Conservation (phyloP, 1,140 invertebrate species). For the Achroia grisella region DNA sequence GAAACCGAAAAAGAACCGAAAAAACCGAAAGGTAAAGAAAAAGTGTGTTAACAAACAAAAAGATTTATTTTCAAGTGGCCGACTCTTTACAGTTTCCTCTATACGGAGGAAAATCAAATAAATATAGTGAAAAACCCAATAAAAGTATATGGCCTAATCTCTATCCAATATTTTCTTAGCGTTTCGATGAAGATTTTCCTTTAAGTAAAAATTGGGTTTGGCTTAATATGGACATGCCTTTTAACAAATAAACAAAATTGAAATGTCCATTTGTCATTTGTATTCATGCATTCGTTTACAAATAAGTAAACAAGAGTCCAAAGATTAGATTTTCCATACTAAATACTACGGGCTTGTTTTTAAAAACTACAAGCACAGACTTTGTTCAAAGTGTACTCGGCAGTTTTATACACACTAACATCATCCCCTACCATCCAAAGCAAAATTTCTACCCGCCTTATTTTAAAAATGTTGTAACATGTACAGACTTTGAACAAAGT, state of each 20-base stretch:
- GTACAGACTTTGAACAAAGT: too few species aligned
- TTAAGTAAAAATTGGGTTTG: conserved; percentile 16
- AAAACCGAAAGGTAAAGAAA: conserved; percentile 15
- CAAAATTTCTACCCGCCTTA: too few species aligned
- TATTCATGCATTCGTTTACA: too few species aligned
- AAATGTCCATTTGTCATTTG: too few species aligned
- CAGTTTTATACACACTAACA: too few species aligned
- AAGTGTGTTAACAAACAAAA: conserved; percentile 68
- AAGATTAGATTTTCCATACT: too few species aligned
- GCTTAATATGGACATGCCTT: conserved; percentile 19
- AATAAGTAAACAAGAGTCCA: too few species aligned
- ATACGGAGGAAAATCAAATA: conserved; percentile 52
- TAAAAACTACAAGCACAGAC: too few species aligned
- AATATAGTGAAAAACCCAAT: conserved; percentile 65
- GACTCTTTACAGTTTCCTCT: conserved; percentile 41
- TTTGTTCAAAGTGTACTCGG: too few species aligned
- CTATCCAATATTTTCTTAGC: conserved; percentile 70
- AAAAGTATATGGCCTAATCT: conserved; percentile 70
- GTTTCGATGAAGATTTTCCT: conserved; percentile 61
- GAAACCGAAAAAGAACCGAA: not conserved
- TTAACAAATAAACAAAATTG: not conserved
- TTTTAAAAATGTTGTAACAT: too few species aligned
- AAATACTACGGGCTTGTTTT: too few species aligned
- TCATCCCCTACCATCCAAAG: too few species aligned
- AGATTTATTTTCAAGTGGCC: conserved; percentile 58